These are phyloP conservation scores for Drosophila quadrilineata DNA, from an alignment of 1,140 invertebrate genomes.

Conservation along the genomic window DNA sequence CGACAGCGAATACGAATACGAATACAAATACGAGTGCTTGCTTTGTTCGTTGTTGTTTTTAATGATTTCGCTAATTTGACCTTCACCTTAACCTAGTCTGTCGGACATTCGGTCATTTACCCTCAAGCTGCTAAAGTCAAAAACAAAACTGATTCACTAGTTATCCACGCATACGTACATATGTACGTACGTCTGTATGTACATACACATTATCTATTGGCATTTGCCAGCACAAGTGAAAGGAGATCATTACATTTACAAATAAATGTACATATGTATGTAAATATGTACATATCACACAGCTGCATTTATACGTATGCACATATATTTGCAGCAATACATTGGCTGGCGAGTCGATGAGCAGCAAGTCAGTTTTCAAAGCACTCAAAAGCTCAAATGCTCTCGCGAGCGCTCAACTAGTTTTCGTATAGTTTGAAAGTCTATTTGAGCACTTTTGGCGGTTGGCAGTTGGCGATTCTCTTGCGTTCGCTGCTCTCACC, in stretches of 20 bases:
- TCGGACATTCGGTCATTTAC: conserved; percentile 81
- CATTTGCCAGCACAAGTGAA: no score
- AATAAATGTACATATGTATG: not conserved
- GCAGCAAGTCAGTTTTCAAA: conserved; percentile 18
- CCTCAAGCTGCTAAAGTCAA: conserved; percentile 51
- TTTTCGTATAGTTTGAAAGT: conserved; percentile 46
- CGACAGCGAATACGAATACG: not conserved
- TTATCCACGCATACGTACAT: conserved; percentile 1
- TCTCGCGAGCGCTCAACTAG: conserved; percentile 51
- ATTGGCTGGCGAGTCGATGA: no score
- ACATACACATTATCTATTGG: no score
- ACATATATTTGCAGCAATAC: no score
- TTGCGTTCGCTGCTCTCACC: conserved; percentile 12
- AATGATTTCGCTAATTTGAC: conserved; percentile 73
- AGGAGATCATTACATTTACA: not conserved
- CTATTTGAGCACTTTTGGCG: conserved; percentile 56
- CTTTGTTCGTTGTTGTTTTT: conserved; percentile 51
- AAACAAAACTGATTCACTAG: conserved; percentile 23
- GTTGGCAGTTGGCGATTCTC: conserved; percentile 36
- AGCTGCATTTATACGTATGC: not conserved
- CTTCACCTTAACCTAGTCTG: conserved; percentile 81
- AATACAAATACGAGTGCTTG: conserved; percentile 6
- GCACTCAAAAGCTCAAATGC: conserved; percentile 35
- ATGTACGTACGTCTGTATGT: not conserved
- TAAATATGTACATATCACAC: not conserved